Conservation (phyloP, 2,113 vertebrate species). For the Kryptolebias marmoratus region DNA sequence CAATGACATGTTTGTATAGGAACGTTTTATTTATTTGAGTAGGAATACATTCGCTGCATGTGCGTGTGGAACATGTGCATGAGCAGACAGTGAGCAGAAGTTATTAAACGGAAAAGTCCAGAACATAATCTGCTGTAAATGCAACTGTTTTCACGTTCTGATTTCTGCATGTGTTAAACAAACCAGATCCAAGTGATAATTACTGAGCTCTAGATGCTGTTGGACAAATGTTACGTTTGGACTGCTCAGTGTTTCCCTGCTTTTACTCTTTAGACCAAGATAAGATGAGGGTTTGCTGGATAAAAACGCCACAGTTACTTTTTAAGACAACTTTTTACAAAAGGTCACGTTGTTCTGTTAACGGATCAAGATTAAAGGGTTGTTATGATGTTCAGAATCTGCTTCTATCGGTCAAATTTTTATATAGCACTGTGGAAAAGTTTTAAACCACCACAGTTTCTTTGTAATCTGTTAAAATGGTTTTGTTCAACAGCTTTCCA, state of each 20-base stretch:
- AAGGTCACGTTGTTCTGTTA: background rate
- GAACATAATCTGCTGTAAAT: background rate
- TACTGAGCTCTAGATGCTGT: background rate
- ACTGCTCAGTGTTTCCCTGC: background rate
- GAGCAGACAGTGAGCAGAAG: conserved; percentile 9
- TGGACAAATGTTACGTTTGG: background rate
- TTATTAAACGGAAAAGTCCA: background rate
- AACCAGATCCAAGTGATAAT: background rate
- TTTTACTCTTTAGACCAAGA: background rate
- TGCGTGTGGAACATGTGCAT: conserved; percentile 16
- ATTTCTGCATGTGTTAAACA: conserved; percentile 7
- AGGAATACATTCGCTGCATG: conserved; percentile 18
- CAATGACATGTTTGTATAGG: conserved; percentile 37
- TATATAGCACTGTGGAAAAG: too few relatives aligned
- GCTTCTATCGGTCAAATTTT: too few relatives aligned
- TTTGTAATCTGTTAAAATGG: too few relatives aligned
- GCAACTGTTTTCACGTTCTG: too few relatives aligned
- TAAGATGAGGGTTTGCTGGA: background rate
- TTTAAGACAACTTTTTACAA: background rate
- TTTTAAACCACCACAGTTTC: too few relatives aligned
- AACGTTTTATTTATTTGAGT: conserved; percentile 40
- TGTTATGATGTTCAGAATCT: too few relatives aligned
- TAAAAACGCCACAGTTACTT: too few relatives aligned
- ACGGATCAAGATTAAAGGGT: background rate
- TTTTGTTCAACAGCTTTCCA: too few relatives aligned